Percentiles rank a stretch among this genome's conserved stretches.
Conservation (phyloP, 1,140 invertebrate genomes). For the Leucophenga varia region DNA sequence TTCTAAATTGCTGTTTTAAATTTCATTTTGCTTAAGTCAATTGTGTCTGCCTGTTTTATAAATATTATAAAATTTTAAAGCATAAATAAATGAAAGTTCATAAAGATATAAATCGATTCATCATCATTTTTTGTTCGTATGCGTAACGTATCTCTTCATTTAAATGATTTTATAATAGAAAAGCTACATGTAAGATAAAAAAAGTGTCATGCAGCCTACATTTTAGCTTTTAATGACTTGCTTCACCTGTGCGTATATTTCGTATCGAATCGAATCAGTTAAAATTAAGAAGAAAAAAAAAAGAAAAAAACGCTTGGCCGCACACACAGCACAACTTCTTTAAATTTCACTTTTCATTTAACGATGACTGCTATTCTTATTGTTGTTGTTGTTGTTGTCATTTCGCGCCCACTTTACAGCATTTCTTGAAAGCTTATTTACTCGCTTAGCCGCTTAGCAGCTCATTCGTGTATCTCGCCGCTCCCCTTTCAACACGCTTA, state of each 20-base stretch:
- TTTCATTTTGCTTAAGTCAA: conserved; percentile 26
- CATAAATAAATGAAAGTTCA: conserved; percentile 54
- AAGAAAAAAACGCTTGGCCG: no score
- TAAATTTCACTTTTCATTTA: conserved; percentile 46
- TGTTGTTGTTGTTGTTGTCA: background rate
- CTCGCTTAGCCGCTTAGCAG: conserved; percentile 15
- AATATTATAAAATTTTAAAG: conserved; percentile 11
- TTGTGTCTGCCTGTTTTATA: conserved; percentile 10
- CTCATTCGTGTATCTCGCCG: background rate
- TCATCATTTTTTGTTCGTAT: no score
- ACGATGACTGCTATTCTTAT: conserved; percentile 30
- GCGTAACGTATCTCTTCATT: no score
- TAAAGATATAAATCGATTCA: conserved; percentile 54
- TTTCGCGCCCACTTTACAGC: background rate
- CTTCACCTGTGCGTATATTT: no score
- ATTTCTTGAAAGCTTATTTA: background rate
- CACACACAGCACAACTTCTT: no score
- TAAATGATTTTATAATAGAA: no score
- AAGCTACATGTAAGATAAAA: no score
- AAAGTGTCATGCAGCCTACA: conserved; percentile 53
- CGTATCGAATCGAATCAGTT: no score
- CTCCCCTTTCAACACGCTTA: conserved; percentile 38
- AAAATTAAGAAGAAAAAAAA: no score
- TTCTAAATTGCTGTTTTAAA: conserved; percentile 40
- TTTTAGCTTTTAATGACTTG: conserved; percentile 22